Conservation (phyloP, 1,140 invertebrate genomes). For the Hestina assimilis region DNA sequence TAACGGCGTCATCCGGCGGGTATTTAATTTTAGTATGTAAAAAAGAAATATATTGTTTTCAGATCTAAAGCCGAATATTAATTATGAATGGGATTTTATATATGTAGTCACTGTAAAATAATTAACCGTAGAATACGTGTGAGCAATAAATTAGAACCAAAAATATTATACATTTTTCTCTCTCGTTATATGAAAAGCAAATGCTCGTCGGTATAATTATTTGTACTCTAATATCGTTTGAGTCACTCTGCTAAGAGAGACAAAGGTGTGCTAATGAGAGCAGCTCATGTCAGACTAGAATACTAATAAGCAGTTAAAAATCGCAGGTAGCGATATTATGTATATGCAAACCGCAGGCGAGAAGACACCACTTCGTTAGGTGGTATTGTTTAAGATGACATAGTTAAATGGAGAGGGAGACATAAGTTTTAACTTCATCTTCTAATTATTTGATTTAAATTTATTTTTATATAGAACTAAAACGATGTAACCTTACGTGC, state of each 20-base stretch:
- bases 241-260: slow-evolving; percentile 35
- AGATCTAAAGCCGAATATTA: too few species aligned
- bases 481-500: too few species aligned
- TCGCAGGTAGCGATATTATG: slow-evolving; percentile 29
- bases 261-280: slow-evolving; percentile 61
- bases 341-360: slow-evolving; percentile 25
- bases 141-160: too few species aligned
- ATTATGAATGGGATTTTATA: too few species aligned
- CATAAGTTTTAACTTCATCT: too few species aligned
- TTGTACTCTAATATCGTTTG: slow-evolving; percentile 17
- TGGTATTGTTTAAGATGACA: slow-evolving; percentile 46
- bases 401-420: not conserved
- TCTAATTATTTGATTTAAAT: too few species aligned
- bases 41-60: too few species aligned
- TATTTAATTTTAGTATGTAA: too few species aligned
- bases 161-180: not conserved
- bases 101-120: too few species aligned
- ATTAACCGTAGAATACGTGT: too few species aligned
- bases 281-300: slow-evolving; percentile 42
- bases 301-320: slow-evolving; percentile 62
- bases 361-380: slow-evolving; percentile 50
- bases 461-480: too few species aligned
- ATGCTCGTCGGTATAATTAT: slow-evolving; percentile 4
- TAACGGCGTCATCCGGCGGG: too few species aligned
- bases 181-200: not conserved